Base-by-base conservation (phyloP, 2,888 invertebrate species). In the Bugulina stolonifera region DNA sequence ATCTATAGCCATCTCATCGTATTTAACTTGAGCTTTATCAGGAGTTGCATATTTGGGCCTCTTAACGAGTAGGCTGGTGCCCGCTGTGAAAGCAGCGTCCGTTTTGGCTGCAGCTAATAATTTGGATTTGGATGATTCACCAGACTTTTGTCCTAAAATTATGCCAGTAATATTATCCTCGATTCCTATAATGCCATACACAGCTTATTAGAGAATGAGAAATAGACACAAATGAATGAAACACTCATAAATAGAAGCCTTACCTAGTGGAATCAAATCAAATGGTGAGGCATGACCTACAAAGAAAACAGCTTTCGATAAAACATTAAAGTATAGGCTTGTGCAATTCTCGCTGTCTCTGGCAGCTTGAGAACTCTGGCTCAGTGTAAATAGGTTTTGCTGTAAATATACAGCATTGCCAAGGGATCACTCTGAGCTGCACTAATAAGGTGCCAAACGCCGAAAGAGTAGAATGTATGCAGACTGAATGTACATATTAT, bases 1-100 rank as follows among this genome's bases (percentile, higher is more conserved):
- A 73, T 94, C 94, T 23, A 91, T 85, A 0, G 91, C 91, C 57
- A 89, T 83, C 74, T 88, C 88, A 80, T 83, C 82, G 78, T 77
- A 81, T 57, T 78, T 76, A 25, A 75, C 75, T n/a, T 76, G 73
- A 29, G 70, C 58, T 27, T 43, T n/a, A 23, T 25, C 2, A 25
- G 70, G 22, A 32, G n/a, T n/a, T 14, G 5, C 27, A 29, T 22
- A n/a, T 25, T n/a, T 43, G 52, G n/a, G 25, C 43, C 43, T 43
- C 43, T 34, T 70, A 3, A n/a, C 43, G 43, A 70, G 70, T 25
- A 70, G 32, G 5, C 25, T 55, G 57, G 10, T 43, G 10, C 18
- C 29, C 25, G 64, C 64, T 29, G 64, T 29, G 5, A 27, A 64
- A 10, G 64, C 25, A 14, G 64, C 10, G 10, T 64, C 64, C 32